A percentile compares a stretch with the other conserved stretches of the same genome.
phyloP scores from a whole-genome alignment of 2,113 vertebrate genomes.

The Cynocephalus volans region DNA sequence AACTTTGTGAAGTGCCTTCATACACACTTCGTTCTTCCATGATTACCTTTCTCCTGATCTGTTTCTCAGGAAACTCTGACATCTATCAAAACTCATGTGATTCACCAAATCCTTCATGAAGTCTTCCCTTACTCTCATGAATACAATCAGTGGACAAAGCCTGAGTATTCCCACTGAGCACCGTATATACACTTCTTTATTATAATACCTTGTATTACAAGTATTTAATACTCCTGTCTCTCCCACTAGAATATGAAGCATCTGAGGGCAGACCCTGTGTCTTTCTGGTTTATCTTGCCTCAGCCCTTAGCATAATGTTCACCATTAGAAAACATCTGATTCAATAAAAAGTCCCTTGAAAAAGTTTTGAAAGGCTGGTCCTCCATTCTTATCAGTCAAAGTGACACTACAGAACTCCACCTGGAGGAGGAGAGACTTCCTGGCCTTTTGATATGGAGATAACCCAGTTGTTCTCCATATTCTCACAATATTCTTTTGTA shows the following conservation, averaged over 20 bases:
- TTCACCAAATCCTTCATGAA: not conserved
- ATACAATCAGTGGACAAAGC: not conserved
- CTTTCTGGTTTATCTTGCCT: not conserved
- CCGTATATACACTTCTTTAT: not conserved
- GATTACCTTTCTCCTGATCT: not conserved
- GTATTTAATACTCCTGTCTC: not conserved
- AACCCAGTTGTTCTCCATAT: not conserved
- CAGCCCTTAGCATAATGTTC: not conserved
- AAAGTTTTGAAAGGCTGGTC: not conserved
- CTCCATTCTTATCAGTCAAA: not conserved
- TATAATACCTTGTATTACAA: not conserved
- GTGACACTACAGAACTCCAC: not conserved
- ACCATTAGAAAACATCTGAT: not conserved
- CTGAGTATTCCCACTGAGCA: not conserved
- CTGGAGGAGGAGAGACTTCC: not conserved
- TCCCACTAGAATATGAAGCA: not conserved
- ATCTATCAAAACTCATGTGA: not conserved
- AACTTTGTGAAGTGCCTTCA: too few species aligned
- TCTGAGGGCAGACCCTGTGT: not conserved
- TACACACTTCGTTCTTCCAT: not conserved
- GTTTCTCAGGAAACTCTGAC: not conserved
- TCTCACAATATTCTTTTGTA: not conserved
- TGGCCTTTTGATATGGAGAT: not conserved
- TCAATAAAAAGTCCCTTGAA: not conserved
- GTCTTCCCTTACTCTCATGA: not conserved